Percentiles rank a stretch among this genome's conserved stretches.
Evolutionary conservation across 92 coral and sea anemone species (phyloP).

Genomic region (Epizoanthus ramosus): DNA sequence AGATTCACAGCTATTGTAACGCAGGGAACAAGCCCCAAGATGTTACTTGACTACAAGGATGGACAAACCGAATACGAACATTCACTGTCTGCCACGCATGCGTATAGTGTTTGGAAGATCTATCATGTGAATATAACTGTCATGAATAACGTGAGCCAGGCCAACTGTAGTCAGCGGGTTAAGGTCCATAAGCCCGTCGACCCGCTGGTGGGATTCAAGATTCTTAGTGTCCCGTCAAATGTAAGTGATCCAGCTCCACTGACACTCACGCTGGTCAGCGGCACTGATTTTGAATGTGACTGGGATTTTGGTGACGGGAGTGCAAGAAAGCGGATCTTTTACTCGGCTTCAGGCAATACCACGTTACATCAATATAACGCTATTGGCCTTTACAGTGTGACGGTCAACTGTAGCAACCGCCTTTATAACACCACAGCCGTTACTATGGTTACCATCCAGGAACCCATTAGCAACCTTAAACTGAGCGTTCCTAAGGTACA

Average conservation of each 20-base stretch:
- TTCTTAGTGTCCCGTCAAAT: slow-evolving; percentile 56
- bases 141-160: slow-evolving; percentile 66
- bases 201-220: slow-evolving; percentile 57
- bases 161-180: slow-evolving; percentile 44
- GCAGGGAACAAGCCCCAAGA: slow-evolving; percentile 64
- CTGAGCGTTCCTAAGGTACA: slow-evolving; percentile 61
- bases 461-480: slow-evolving; percentile 55
- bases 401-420: slow-evolving; percentile 71
- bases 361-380: slow-evolving; percentile 52
- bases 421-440: slow-evolving; percentile 55
- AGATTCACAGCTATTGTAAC: slow-evolving; percentile 45
- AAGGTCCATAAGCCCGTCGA: slow-evolving; percentile 82
- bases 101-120: slow-evolving; percentile 49
- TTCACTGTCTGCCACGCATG: slow-evolving; percentile 36
- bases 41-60: slow-evolving; percentile 52
- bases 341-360: slow-evolving; percentile 54
- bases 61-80: slow-evolving; percentile 8
- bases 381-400: slow-evolving; percentile 52
- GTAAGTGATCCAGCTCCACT: slow-evolving; percentile 56
- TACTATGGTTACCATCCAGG: slow-evolving; percentile 58
- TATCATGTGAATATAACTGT: slow-evolving; percentile 64
- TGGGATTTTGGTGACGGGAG: slow-evolving; percentile 77
- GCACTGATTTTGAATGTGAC: slow-evolving; percentile 80
- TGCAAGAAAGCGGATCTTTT: slow-evolving; percentile 32
- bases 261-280: slow-evolving; percentile 62